Evolutionary conservation across 1,140 invertebrate genomes (phyloP).

Genomic region (Drosophila arawakana): DNA sequence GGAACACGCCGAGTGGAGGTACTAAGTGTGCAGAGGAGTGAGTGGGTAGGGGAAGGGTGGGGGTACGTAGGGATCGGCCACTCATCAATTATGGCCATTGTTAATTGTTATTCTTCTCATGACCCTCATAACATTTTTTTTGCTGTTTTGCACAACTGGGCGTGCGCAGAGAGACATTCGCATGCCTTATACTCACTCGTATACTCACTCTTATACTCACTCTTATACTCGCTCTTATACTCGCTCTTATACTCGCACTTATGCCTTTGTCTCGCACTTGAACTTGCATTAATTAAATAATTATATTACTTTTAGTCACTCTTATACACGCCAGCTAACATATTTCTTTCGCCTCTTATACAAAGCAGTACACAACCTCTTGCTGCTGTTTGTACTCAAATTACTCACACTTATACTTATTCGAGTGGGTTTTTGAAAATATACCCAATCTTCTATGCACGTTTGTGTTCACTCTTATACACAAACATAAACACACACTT

Average conservation of each 20-base stretch:
- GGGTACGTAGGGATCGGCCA: conserved; percentile 10
- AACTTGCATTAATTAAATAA: no score
- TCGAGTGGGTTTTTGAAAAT: neutral
- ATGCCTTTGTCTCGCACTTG: no score
- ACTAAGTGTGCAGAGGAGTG: neutral
- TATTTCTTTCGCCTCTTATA: no score
- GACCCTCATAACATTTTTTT: neutral
- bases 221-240: neutral
- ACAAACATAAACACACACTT: neutral
- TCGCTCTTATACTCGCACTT: neutral
- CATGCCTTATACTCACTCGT: conserved; percentile 1
- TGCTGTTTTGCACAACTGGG: conserved; percentile 15
- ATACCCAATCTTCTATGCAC: neutral
- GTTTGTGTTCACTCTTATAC: conserved; percentile 3
- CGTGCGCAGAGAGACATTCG: conserved; percentile 21
- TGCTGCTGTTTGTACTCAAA: no score
- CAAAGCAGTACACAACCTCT: no score
- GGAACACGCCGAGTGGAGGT: neutral
- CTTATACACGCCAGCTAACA: no score
- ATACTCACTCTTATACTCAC: conserved; percentile 4
- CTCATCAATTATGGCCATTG: conserved; percentile 43
- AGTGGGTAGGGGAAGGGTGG: neutral
- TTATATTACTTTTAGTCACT: no score
- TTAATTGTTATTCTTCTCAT: conserved; percentile 44
- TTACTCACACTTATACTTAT: neutral